Evolutionary conservation across 2,113 vertebrate species (phyloP).

Genomic region (Alligator sinensis): DNA sequence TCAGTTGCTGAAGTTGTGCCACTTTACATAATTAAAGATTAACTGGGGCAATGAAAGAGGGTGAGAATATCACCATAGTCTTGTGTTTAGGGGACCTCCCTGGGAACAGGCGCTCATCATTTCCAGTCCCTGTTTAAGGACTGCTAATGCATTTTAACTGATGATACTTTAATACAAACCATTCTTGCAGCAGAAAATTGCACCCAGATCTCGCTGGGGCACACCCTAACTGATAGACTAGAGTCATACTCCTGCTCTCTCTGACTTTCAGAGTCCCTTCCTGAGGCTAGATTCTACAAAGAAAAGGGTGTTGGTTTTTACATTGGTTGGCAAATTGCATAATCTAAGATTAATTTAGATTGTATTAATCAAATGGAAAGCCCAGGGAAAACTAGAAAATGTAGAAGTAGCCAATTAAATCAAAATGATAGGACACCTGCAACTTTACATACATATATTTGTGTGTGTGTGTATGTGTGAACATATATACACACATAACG

Average conservation of each 20-base stretch:
- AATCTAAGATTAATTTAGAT: not conserved
- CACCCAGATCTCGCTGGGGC: too few species aligned
- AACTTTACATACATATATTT: accelerated
- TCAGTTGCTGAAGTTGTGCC: too few species aligned
- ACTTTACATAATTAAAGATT: too few species aligned
- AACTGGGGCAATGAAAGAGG: too few species aligned
- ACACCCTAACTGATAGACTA: not conserved
- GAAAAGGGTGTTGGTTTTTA: not conserved
- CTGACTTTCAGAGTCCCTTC: not conserved
- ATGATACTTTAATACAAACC: too few species aligned
- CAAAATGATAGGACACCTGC: not conserved
- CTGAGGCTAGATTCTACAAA: not conserved
- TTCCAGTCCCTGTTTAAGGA: too few species aligned
- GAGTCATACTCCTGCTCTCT: not conserved
- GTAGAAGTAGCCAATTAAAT: conserved; percentile 11
- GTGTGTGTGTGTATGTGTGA: accelerated
- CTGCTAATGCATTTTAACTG: too few species aligned
- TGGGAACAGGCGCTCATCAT: too few species aligned
- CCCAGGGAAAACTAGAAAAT: conserved; percentile 42
- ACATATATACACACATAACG: accelerated
- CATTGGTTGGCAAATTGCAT: not conserved
- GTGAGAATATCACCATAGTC: too few species aligned
- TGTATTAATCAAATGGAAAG: conserved; percentile 31
- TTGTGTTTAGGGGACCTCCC: too few species aligned
- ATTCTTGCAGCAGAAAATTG: too few species aligned